These are phyloP conservation scores for Eudiplozoon nipponicum DNA, from an alignment of 2,888 invertebrate species.

Conservation along the genomic window DNA sequence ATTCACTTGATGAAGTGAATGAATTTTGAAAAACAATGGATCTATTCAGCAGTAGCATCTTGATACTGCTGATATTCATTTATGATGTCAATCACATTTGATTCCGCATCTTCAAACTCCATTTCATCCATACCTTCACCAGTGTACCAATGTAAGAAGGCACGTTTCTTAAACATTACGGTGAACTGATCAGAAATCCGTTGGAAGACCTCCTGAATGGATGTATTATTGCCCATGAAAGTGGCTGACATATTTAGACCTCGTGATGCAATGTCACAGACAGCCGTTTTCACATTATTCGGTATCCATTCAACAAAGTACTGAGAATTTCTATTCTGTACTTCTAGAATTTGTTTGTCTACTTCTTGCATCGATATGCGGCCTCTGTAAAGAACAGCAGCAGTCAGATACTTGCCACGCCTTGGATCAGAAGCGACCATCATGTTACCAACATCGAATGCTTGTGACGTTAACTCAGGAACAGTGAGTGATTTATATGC, in stretches of 20 bases:
- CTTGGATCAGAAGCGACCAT: slow-evolving; percentile 13
- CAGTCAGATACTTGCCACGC: slow-evolving; percentile 8
- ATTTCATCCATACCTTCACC: too few relatives aligned
- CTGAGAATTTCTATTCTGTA: slow-evolving; percentile 52
- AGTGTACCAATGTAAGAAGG: slow-evolving; percentile 8
- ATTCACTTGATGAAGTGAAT: too few relatives aligned
- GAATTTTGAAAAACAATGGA: too few relatives aligned
- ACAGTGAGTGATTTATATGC: slow-evolving; percentile 33
- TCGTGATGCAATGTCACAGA: slow-evolving; percentile 55
- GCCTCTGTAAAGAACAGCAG: slow-evolving; percentile 3
- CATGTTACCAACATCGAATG: slow-evolving; percentile 11
- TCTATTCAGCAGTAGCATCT: not conserved
- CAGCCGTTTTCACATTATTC: slow-evolving; percentile 51
- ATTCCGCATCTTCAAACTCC: too few relatives aligned
- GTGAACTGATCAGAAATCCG: slow-evolving; percentile 18
- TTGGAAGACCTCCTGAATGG: slow-evolving; percentile 18
- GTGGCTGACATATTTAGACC: slow-evolving; percentile 58
- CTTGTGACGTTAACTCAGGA: slow-evolving; percentile 13
- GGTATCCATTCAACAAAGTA: slow-evolving; percentile 52
- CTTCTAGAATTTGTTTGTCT: slow-evolving; percentile 49
- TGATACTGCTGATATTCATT: slow-evolving; percentile 4
- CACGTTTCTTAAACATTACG: slow-evolving; percentile 38
- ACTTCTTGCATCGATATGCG: slow-evolving; percentile 10
- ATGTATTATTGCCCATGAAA: slow-evolving; percentile 33
- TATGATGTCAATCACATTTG: slow-evolving; percentile 28